Conservation (phyloP, 2,888 invertebrate genomes). For the Zhengitettix transpicula region DNA sequence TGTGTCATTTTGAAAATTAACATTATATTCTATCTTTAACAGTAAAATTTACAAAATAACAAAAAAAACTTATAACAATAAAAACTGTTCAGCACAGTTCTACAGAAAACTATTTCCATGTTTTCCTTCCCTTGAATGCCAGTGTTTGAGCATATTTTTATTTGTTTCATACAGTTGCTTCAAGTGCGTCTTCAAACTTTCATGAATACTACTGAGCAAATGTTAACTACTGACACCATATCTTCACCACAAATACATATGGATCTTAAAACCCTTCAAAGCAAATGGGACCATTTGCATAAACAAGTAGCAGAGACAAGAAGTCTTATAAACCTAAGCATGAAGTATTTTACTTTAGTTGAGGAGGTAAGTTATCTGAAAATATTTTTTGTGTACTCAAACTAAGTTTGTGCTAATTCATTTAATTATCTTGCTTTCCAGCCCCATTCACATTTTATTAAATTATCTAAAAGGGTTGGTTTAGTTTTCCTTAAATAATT, state of each 20-base stretch:
- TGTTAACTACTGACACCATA: slow-evolving; percentile 19
- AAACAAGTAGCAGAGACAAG: slow-evolving; percentile 46
- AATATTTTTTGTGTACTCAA: background rate
- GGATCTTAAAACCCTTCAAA: slow-evolving; percentile 43
- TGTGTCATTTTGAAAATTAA: no score
- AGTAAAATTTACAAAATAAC: no score
- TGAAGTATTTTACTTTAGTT: slow-evolving; percentile 52
- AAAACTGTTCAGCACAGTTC: background rate
- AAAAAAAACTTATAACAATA: no score
- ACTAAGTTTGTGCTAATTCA: no score
- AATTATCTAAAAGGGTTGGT: no score
- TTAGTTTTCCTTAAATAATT: no score
- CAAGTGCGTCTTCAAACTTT: slow-evolving; percentile 54
- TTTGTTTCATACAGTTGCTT: slow-evolving; percentile 33
- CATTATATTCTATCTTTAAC: no score
- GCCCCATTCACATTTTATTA: no score
- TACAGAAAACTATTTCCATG: background rate
- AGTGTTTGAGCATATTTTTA: background rate
- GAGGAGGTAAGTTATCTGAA: slow-evolving; percentile 43
- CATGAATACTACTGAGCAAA: slow-evolving; percentile 43
- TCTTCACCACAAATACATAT: slow-evolving; percentile 38
- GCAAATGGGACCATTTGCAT: slow-evolving; percentile 50
- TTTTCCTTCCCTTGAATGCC: background rate
- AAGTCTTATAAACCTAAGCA: slow-evolving; percentile 45
- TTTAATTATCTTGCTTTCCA: no score